These are phyloP conservation scores for Gasterosteus aculeatus DNA, from an alignment of 2,113 vertebrate species.

Conservation along the genomic window DNA sequence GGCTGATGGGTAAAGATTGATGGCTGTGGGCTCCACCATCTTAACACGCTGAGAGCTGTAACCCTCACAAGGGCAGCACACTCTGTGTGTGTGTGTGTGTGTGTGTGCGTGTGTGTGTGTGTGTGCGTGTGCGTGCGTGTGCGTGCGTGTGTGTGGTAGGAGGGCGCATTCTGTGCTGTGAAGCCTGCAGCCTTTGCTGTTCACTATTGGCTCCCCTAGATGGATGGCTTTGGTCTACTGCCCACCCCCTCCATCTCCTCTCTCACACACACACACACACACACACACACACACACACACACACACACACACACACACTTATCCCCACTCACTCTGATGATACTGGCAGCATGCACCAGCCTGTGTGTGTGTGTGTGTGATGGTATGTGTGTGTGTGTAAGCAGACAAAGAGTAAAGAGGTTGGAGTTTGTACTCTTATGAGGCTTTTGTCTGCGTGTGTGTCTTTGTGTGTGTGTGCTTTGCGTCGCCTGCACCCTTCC, in stretches of 20 bases:
- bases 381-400: conserved; percentile 6
- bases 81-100: conserved; percentile 44
- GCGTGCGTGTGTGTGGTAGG: conserved; percentile 23
- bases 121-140: conserved; percentile 42
- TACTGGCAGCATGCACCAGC: conserved; percentile 36
- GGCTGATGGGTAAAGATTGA: conserved; percentile 77
- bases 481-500: too few relatives aligned
- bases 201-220: conserved; percentile 71
- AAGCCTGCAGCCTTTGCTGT: conserved; percentile 65
- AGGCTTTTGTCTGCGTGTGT: conserved; percentile 30
- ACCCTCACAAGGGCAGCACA: conserved; percentile 78
- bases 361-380: not conserved
- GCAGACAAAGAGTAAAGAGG: conserved; percentile 51
- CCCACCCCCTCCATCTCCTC: conserved; percentile 66
- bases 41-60: conserved; percentile 70
- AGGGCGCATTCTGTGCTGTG: conserved; percentile 43
- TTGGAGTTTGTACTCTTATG: conserved; percentile 36
- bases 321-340: conserved; percentile 36
- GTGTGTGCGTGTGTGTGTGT: conserved; percentile 47
- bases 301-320: conserved; percentile 35
- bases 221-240: conserved; percentile 73
- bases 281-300: conserved; percentile 24
- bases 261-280: conserved; percentile 32
- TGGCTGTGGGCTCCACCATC: conserved; percentile 65
- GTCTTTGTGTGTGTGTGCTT: conserved; percentile 18